Evolutionary conservation across 2,888 invertebrate species (phyloP), one percentile per base, ranked within the genome.

Genomic region (Willowsia nigromaculata): DNA sequence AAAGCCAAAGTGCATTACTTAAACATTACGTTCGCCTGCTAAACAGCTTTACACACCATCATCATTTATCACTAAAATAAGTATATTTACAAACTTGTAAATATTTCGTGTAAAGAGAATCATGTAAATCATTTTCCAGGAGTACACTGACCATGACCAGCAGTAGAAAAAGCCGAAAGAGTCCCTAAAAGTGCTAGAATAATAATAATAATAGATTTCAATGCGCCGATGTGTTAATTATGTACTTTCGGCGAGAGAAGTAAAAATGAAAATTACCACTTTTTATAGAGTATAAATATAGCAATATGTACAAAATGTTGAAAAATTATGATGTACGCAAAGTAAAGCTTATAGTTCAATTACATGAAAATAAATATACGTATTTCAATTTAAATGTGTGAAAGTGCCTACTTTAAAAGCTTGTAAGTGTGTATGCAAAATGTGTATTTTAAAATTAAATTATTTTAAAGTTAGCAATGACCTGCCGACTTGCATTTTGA

Each of bases 1-100:
- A 85, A 85, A 85, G 74, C 43, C 13, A 25, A 37, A 33, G 83
- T 83, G 85, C 74, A 85, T 85, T 85, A 85, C n/a, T 59, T 47
- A 47, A 27, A 83, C 47, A 27, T 33, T 50, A 27, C 50, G 25
- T 71, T 37, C 27, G 47, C 1, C 27, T 83, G 50, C 65, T 68
- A 83, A 47, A 47, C 33, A 83, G 83, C 68, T 83, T 83, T 83
- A 83, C 15, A 47, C 25, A 83, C 15, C 18, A 33, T 76, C 53
- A 33, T 27, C 25, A 59, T 30, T n/a, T 7, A 53, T 18, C 6
- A 7, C 56, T n/a, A 0, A 59, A 40, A 15, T 33, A n/a, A 27
- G 25, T 3, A 43, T 62, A 9, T 27, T 1, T 62, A 43, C 25
- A 15, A 40, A 15, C 30, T 40, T 78, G 78, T 78, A 27, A 18